phyloP scores from a whole-genome alignment of 2,113 vertebrate genomes.

The Machaerirhynchus nigripectus region DNA sequence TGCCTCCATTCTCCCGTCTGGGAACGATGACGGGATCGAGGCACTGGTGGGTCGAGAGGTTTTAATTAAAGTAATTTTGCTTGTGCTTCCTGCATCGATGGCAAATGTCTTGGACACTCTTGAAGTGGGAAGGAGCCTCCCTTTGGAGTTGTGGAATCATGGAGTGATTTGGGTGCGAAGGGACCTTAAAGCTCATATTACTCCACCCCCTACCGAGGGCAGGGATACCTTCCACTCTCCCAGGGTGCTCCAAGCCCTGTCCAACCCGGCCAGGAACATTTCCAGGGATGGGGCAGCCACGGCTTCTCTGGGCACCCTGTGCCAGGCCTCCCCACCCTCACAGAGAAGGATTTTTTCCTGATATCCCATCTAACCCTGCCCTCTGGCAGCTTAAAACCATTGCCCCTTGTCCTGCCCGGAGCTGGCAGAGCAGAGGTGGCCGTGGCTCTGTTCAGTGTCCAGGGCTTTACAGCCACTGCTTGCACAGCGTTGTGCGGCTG shows the following conservation, averaged over 20 bases:
- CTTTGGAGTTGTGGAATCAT: background rate
- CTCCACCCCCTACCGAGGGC: background rate
- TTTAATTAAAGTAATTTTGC: background rate
- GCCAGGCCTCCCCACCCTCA: fast-evolving
- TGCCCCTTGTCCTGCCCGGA: background rate
- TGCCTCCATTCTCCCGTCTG: fast-evolving
- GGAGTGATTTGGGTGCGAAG: background rate
- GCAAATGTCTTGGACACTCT: too few relatives aligned
- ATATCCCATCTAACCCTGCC: background rate
- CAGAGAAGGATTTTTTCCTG: background rate
- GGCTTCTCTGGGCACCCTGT: background rate
- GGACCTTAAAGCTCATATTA: background rate
- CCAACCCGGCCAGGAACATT: background rate
- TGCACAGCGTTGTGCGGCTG: fast-evolving
- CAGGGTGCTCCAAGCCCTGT: background rate
- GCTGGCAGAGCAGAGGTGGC: background rate
- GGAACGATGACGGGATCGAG: fast-evolving
- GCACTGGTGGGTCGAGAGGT: background rate
- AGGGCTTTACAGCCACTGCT: background rate
- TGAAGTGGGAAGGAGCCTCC: background rate
- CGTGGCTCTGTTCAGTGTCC: fast-evolving
- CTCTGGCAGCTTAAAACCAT: background rate
- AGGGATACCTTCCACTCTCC: background rate
- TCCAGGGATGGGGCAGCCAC: background rate
- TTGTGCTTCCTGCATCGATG: background rate